These are phyloP conservation scores for Pseudorasbora parva DNA, from an alignment of 2,113 vertebrate species.

Conservation along the genomic window DNA sequence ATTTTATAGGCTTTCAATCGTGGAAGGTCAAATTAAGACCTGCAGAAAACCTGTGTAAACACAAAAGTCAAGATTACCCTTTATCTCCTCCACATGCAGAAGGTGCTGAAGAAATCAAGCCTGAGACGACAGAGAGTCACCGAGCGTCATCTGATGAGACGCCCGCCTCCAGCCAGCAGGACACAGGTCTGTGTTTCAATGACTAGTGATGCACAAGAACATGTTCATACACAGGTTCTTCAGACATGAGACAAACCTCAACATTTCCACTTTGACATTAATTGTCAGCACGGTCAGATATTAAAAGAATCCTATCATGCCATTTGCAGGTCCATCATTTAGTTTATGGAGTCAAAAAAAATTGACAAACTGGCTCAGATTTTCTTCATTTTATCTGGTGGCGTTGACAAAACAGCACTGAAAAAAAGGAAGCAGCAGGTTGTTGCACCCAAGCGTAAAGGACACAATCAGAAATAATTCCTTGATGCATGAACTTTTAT, in stretches of 20 bases:
- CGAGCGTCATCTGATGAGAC: not conserved
- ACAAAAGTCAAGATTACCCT: not conserved
- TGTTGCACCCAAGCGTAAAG: not conserved
- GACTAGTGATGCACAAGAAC: not conserved
- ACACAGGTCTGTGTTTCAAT: constrained; percentile 32
- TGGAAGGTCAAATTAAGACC: too few relatives aligned
- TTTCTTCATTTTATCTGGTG: not conserved
- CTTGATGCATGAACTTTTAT: not conserved
- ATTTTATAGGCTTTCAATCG: too few relatives aligned
- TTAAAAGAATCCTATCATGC: too few relatives aligned
- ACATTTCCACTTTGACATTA: too few relatives aligned
- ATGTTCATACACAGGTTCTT: too few relatives aligned
- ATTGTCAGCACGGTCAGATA: too few relatives aligned
- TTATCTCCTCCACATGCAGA: constrained; percentile 17
- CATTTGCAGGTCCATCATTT: too few relatives aligned
- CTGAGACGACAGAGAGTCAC: not conserved
- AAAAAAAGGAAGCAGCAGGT: not conserved
- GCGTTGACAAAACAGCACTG: not conserved
- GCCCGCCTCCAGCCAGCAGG: not conserved
- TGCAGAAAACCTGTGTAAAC: not conserved
- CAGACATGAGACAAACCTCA: too few relatives aligned
- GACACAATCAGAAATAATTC: not conserved
- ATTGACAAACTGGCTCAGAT: not conserved
- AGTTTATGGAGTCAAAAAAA: not conserved
- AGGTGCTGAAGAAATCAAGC: not conserved